A percentile compares a stretch with the other conserved stretches of the same genome.
Evolutionary conservation across 2,888 invertebrate genomes (phyloP).

Genomic region (Deilephila elpenor): DNA sequence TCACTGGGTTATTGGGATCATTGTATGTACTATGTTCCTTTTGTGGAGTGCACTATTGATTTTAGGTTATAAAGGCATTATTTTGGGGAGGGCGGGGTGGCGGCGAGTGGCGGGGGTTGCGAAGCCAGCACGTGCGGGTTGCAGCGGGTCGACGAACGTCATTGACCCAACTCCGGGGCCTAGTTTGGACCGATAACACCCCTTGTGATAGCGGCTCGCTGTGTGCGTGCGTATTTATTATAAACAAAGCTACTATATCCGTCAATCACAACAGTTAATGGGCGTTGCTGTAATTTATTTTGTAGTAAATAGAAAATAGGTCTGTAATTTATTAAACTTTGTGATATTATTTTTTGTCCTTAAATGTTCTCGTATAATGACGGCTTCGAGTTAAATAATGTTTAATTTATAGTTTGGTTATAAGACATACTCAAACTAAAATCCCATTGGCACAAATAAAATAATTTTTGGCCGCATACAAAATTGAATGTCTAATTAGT

Average conservation of each 20-base stretch:
- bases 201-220: conserved; percentile 59
- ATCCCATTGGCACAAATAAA: no score
- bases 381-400: background rate
- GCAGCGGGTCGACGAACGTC: conserved; percentile 82
- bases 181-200: conserved; percentile 78
- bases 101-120: conserved; percentile 49
- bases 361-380: background rate
- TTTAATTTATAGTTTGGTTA: no score
- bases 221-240: conserved; percentile 30
- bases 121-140: conserved; percentile 79
- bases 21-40: background rate
- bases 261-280: conserved; percentile 2
- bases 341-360: background rate
- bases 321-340: background rate
- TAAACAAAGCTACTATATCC: conserved; percentile 24
- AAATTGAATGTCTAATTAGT: no score
- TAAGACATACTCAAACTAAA: no score
- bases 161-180: conserved; percentile 81
- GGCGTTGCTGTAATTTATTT: background rate
- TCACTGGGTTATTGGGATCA: no score
- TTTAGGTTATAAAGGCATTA: conserved; percentile 17
- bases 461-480: no score
- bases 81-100: conserved; percentile 36
- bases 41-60: conserved; percentile 9
- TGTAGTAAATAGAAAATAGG: background rate